These are phyloP conservation scores for Melanotaenia trifasciata DNA, from an alignment of 2,797 vertebrate species.

Conservation along the genomic window DNA sequence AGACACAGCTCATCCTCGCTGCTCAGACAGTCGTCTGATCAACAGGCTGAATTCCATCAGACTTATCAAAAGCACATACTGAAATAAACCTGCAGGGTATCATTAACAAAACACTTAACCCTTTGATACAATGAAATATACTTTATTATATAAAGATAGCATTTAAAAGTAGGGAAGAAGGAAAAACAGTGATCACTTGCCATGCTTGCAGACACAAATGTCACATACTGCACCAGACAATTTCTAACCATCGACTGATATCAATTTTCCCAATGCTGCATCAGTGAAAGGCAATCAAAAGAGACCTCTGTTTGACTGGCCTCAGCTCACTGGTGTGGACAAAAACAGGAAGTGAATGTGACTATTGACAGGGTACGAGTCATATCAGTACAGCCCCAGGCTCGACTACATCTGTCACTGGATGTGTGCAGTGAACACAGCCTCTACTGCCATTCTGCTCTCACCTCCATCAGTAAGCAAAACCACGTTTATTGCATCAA, in stretches of 20 bases:
- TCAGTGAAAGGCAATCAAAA: slow-evolving; percentile 67
- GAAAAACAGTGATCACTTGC: slow-evolving; percentile 60
- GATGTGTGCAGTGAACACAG: slow-evolving; percentile 42
- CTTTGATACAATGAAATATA: slow-evolving; percentile 48
- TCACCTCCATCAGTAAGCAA: slow-evolving; percentile 52
- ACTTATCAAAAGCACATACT: slow-evolving; percentile 17
- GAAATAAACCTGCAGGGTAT: slow-evolving; percentile 49
- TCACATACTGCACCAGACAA: slow-evolving; percentile 61
- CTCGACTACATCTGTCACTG: slow-evolving; percentile 58
- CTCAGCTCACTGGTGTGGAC: slow-evolving; percentile 68
- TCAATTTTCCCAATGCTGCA: slow-evolving; percentile 68
- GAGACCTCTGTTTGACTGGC: slow-evolving; percentile 67
- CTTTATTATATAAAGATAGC: slow-evolving; percentile 52
- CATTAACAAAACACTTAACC: slow-evolving; percentile 57
- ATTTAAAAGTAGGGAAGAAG: slow-evolving; percentile 54
- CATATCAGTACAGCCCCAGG: slow-evolving; percentile 70
- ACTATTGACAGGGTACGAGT: slow-evolving; percentile 78
- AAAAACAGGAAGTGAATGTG: slow-evolving; percentile 81
- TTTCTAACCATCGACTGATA: slow-evolving; percentile 67
- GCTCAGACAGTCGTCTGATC: slow-evolving; percentile 40
- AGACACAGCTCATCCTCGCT: neutral
- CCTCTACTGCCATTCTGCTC: slow-evolving; percentile 55
- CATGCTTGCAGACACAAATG: slow-evolving; percentile 67
- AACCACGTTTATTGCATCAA: slow-evolving; percentile 47
- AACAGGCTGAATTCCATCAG: slow-evolving; percentile 24